Base-by-base conservation (phyloP, 2,888 invertebrate genomes). In the Mythimna lalbum region DNA sequence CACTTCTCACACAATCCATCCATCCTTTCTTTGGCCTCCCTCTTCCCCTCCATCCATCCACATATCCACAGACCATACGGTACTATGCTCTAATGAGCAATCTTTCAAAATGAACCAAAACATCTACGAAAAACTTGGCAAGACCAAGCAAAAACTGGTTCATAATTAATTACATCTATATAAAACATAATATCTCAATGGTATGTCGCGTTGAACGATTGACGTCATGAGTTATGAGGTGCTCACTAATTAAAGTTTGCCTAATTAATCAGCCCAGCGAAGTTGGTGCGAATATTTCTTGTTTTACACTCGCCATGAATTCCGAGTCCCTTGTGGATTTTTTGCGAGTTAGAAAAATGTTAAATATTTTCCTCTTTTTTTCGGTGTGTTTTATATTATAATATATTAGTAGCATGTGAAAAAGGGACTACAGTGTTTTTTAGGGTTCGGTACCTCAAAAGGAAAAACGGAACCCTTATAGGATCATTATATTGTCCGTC, bases 241-340 rank as follows among this genome's bases (percentile, higher is more conserved):
- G 80, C 76, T 85, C 86, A 85, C 89, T 92, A 91, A 92, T 92
- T 91, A 91, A 92, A 92, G 86, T 92, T 91, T 85, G 87, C 85
- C 85, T 91, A 90, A 92, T 91, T 92, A 90, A 91, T 92, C 91
- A 90, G 86, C 65, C 81, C 82, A 73, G 83, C 63, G 81, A 81
- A 85, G 74, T 81, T 69, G 78, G 73, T 43, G 78, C 59, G 83
- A 83, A 86, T 76, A 78, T 84, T 80, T 78, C 78, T 81, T 83
- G 75, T 83, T 84, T 84, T 64, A 83, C 53, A 71, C 67, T 82
- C 56, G 55, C 70, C 61, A 68, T 73, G 66, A 72, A 76, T 75
- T 50, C 63, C 57, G 21, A 49, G 63, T 56, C 61, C 70, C 62
- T 56, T 19, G 61, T 50, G 69, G 57, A 47, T 69, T 63, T 78